Base-by-base conservation (phyloP, 1,140 invertebrate genomes). In the Drosophila sucinea region DNA sequence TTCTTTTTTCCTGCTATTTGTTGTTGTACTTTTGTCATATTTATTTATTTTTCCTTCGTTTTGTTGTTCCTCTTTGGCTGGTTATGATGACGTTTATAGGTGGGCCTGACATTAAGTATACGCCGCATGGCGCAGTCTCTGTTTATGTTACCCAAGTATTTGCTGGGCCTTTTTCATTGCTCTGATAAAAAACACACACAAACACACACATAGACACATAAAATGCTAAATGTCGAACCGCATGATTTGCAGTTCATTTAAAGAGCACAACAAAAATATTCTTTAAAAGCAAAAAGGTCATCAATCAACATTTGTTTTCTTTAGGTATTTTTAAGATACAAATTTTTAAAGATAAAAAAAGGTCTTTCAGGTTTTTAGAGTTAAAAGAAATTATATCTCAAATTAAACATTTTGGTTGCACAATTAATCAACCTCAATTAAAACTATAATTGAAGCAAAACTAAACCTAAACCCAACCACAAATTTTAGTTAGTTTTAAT, bases 81-180 rank as follows among this genome's bases (percentile, higher is more conserved):
- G 76, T 78, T 79, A 79, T 79, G 76, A 79, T 79, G 75, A 79
- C 69, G 76, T 79, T 79, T 78, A 79, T 78, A 78, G 75, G 75
- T 78, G 74, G 75, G 67, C 29, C 76, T 78, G 76, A 78, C 71
- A 73, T 72, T 78, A 79, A 78, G 76, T 79, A 79, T 79, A 78
- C 76, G 76, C 75, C 76, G 69, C 63, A 40, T 77, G 74, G 74
- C 77, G 68, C 70, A 70, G 70, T 51, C 75, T 61, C 71, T 72
- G 74, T 77, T 78, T 78, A 67, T 71, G 67, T 77, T 68, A 65
- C 35, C 44, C 25, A 51, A 51, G 75, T 77, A 78, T 78, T 78
- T 77, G 75, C 74, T 71, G 65, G 55, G 74, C 44, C 67, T 60
- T 38, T 67, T 77, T 44, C 57, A 57, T 41, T 40, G 58, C 33